Base-by-base conservation (phyloP, 2,888 invertebrate genomes). In the Thelaira solivaga region DNA sequence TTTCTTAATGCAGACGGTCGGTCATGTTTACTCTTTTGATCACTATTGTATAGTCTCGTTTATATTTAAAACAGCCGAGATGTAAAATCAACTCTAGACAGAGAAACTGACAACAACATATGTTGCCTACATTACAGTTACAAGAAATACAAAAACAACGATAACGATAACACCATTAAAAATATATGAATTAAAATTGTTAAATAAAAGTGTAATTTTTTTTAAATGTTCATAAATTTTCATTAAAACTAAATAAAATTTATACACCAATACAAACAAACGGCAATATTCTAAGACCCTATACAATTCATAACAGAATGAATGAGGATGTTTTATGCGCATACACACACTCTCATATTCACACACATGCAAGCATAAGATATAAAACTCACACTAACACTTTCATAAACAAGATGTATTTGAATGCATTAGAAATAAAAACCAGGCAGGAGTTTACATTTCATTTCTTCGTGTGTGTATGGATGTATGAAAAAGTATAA, bases 181-280 rank as follows among this genome's bases (percentile, higher is more conserved):
- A 47, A 72, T 64, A 69, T 22, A 55, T 67, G 74, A 74, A 78
- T 78, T 74, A 74, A 78, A 78, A 78, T 74, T 51, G 73, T 73
- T 69, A 51, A 64, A 45, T 18, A 51, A 57, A 67, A 13, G 36
- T 36, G 41, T 74, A 73, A 39, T 71, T 78, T 78, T 78, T 78
- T 78, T 74, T 61, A 78, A 78, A 78, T 71, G 78, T 78, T 78
- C 78, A 78, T 78, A 81, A 80, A 77, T 76, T 78, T 78, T 76
- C 77, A 74, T 78, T 71, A 67, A 75, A 77, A 80, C 69, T 68
- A 69, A 77, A 72, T 71, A 71, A 57, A 71, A 75, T 45, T 45
- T 51, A 83, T 36, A 78, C 67, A 59, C 22, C 39, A 57, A 71
- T 53, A 73, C 49, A 39, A 41, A 45, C 34, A 65, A 29, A 26